Conservation (phyloP, 2,888 invertebrate genomes). For the Stomorhina lunata region DNA sequence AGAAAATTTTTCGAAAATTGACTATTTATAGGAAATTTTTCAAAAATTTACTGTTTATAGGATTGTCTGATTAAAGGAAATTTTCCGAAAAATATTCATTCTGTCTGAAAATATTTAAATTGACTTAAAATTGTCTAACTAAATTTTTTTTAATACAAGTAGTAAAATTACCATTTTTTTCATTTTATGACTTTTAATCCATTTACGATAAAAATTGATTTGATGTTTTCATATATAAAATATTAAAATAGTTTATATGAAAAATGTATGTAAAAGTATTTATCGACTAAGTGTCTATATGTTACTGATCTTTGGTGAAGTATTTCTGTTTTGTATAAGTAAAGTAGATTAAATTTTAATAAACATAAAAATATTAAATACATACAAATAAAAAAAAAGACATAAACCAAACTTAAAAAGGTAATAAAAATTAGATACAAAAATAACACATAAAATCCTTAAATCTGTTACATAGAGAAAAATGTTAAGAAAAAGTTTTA, state of each 20-base stretch:
- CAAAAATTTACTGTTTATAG: too few relatives aligned
- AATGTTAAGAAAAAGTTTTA: neutral
- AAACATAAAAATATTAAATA: constrained; percentile 9
- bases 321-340: constrained; percentile 2
- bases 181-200: too few relatives aligned
- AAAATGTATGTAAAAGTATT: neutral
- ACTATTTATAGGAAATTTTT: too few relatives aligned
- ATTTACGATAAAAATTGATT: neutral
- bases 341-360: neutral
- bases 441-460: neutral
- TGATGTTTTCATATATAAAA: neutral
- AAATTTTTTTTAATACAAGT: too few relatives aligned
- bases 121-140: too few relatives aligned
- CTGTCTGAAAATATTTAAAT: too few relatives aligned
- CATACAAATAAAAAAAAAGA: constrained; percentile 15
- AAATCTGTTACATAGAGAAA: constrained; percentile 1
- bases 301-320: constrained; percentile 1
- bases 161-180: too few relatives aligned
- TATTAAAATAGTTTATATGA: neutral
- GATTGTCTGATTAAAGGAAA: too few relatives aligned
- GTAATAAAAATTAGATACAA: constrained; percentile 16
- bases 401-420: constrained; percentile 6
- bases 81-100: too few relatives aligned
- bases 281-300: neutral
- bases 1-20: too few relatives aligned